These are phyloP conservation scores for Hemicordylus capensis DNA, from an alignment of 2,113 vertebrate species.

Conservation along the genomic window DNA sequence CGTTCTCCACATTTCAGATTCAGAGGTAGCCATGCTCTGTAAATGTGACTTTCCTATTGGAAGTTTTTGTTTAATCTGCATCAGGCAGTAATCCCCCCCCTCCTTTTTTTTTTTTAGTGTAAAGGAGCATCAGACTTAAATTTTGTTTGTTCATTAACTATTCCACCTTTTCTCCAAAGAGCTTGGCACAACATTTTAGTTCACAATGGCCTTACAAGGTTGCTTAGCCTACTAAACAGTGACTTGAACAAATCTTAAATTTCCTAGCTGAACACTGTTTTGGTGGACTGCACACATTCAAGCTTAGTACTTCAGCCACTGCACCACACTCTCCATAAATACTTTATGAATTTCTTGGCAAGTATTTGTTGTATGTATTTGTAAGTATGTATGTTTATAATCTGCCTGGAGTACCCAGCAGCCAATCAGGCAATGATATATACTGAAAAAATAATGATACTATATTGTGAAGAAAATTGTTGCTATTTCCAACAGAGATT, in stretches of 20 bases:
- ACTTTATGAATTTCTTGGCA: not conserved
- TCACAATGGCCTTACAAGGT: not conserved
- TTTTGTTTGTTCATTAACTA: not conserved
- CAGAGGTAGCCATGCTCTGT: constrained; percentile 61
- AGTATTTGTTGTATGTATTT: not conserved
- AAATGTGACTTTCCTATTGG: constrained; percentile 46
- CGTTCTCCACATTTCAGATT: constrained; percentile 71
- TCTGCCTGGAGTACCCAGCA: not conserved
- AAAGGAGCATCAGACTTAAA: constrained; percentile 36
- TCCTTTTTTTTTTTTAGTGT: constrained; percentile 38
- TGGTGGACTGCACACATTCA: not conserved
- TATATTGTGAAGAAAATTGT: too few relatives aligned
- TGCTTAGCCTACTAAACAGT: not conserved
- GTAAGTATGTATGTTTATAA: not conserved
- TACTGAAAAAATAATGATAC: not conserved
- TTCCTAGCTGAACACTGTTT: not conserved
- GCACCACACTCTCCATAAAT: not conserved
- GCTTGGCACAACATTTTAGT: not conserved
- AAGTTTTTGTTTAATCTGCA: constrained; percentile 50
- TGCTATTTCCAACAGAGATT: not conserved
- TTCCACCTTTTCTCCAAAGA: not conserved
- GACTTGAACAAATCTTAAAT: not conserved
- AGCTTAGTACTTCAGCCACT: not conserved
- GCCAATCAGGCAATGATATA: not conserved
- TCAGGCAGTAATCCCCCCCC: not conserved